Conservation (phyloP, 2,888 invertebrate genomes). For the Heliconius ismenius region DNA sequence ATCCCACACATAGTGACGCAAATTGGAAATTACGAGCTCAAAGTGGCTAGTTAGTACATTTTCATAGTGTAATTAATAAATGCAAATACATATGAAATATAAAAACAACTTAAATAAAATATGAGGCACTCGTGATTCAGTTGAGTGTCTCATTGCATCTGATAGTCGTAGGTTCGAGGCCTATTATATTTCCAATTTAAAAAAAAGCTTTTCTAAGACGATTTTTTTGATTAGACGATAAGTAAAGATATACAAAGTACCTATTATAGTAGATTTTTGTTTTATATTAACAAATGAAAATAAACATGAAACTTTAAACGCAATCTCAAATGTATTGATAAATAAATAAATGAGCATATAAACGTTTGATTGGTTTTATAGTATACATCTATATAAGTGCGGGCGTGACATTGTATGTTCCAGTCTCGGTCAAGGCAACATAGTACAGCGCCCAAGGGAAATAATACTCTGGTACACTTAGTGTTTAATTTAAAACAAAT, state of each 20-base stretch:
- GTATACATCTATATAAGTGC: not conserved
- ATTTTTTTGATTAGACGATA: not conserved
- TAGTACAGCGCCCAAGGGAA: conserved; percentile 27
- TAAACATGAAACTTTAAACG: not conserved
- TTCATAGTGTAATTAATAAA: not conserved
- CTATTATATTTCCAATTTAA: not conserved
- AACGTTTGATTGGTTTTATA: conserved; percentile 17
- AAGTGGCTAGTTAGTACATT: conserved; percentile 10
- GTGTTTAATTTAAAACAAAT: conserved; percentile 11
- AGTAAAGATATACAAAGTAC: not conserved
- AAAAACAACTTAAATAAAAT: not conserved
- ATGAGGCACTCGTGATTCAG: not conserved
- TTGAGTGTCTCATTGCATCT: not conserved
- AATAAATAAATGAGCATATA: conserved; percentile 16
- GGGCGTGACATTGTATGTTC: conserved; percentile 22
- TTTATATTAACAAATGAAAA: not conserved
- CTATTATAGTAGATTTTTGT: not conserved
- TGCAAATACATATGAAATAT: not conserved
- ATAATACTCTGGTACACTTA: conserved; percentile 17
- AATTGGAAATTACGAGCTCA: conserved; percentile 18
- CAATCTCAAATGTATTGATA: not conserved
- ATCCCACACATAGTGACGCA: conserved; percentile 12
- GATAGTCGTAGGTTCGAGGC: not conserved
- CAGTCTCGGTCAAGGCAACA: conserved; percentile 33
- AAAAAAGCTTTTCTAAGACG: too few relatives aligned